Evolutionary conservation across 2,888 invertebrate genomes (phyloP), one percentile per base, ranked within the genome.

Genomic region (Odiellus spinosus): DNA sequence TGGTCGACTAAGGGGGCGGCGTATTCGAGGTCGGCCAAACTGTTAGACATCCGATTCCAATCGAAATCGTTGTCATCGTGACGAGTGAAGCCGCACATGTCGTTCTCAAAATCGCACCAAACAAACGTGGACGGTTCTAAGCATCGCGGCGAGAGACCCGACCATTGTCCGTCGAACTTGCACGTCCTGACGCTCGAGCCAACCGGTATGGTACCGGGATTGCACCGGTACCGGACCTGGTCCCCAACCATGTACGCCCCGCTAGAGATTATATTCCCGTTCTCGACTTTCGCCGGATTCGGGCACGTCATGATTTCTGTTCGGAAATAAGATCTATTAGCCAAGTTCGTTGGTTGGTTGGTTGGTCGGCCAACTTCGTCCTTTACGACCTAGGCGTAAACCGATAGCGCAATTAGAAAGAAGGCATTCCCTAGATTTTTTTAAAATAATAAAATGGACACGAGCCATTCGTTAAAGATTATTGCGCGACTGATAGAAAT

Each of bases 1-100:
- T 21, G 38, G 38, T 47, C 47, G 4, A 38, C 38, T 4, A 47
- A 26, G 17, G 47, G 47, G 3, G 42, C 47, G 3, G 47, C 26
- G 12, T 47, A 33, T 33, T 40, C 14, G 2, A 18, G 11, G 15
- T 34, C 40, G 10, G 32, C 26, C 19, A 33, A 33, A 46, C 21
- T 40, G 5, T 20, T 35, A 10, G 15, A 8, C 19, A 8, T 47
- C 40, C 47, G 5, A 14, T 15, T 17, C 38, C 38, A 36, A 17
- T 36, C 12, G 14, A 36, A 36, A 36, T 36, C 38, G 38, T 36
- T 17, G 8, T 36, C 38, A 15, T 36, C 38, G 8, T 36, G 15
- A 15, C 12, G 38, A 15, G 10, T 17, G 17, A 36, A 43, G 32
- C 39, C 39, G 32, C 47, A 47, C 12, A 38, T 11, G 15, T 32